Evolutionary conservation across 2,888 invertebrate species (phyloP).

Genomic region (Caenorhabditis imperialis): DNA sequence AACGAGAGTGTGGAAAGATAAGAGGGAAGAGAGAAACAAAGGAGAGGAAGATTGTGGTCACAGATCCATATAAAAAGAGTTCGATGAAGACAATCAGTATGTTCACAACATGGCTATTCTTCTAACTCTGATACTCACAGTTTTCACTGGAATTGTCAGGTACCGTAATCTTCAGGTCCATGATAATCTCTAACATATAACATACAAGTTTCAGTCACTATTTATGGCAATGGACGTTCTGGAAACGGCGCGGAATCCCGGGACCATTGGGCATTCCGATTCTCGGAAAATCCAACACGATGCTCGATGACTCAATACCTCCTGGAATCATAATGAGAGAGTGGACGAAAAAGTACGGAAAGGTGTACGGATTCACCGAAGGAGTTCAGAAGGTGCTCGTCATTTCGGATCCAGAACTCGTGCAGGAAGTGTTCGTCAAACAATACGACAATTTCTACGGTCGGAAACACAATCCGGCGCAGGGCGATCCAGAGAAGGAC

Average conservation of each 20-base stretch:
- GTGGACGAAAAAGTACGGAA: conserved; percentile 43
- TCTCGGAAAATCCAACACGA: conserved; percentile 32
- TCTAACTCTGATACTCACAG: background rate
- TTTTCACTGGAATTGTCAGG: background rate
- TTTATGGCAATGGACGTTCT: conserved; percentile 49
- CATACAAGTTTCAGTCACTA: conserved; percentile 39
- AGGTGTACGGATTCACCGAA: conserved; percentile 29
- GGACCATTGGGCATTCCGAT: conserved; percentile 51
- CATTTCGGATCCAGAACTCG: conserved; percentile 78
- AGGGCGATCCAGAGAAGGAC: conserved; percentile 65
- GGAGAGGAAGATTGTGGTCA: too few species aligned
- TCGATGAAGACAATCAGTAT: background rate
- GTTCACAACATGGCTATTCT: background rate
- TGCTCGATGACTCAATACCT: background rate
- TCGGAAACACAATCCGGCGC: conserved; percentile 72
- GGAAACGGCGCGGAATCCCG: conserved; percentile 52
- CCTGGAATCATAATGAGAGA: conserved; percentile 29
- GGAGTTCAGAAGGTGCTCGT: conserved; percentile 76
- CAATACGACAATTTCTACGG: conserved; percentile 79
- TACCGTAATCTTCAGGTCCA: background rate
- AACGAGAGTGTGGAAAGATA: background rate
- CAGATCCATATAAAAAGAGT: background rate
- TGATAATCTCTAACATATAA: background rate
- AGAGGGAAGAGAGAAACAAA: too few species aligned
- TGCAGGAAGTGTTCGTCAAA: conserved; percentile 79